Conservation (phyloP, 1,140 invertebrate genomes). For the Bombus superbus region DNA sequence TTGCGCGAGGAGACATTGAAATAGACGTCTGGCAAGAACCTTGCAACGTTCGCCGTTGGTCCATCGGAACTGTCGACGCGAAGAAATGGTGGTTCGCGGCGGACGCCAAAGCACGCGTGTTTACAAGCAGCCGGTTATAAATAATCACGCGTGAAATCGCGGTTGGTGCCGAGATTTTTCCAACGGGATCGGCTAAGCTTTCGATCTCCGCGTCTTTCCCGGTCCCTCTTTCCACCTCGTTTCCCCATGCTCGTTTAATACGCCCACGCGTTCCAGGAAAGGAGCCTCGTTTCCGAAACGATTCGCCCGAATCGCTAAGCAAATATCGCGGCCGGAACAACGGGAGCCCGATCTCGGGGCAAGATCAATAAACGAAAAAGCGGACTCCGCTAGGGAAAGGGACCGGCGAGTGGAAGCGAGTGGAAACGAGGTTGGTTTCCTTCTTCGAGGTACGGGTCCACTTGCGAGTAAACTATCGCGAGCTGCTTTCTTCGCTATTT, state of each 20-base stretch:
- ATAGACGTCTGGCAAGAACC: neutral
- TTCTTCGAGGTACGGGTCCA: neutral
- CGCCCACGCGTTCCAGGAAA: neutral
- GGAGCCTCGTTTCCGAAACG: neutral
- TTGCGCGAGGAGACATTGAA: neutral
- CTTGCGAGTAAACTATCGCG: too few species aligned
- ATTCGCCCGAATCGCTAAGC: neutral
- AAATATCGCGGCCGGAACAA: conserved; percentile 7
- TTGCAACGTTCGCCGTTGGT: neutral
- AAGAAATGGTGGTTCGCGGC: conserved; percentile 15
- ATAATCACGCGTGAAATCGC: conserved; percentile 12
- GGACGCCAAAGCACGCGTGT: neutral
- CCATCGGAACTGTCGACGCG: conserved; percentile 5
- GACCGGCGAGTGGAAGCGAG: too few species aligned
- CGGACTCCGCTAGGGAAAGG: neutral
- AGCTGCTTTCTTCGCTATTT: too few species aligned
- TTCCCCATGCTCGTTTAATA: neutral
- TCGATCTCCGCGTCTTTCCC: neutral
- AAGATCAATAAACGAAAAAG: conserved; percentile 6
- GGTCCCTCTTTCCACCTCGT: too few species aligned
- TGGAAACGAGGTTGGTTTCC: neutral
- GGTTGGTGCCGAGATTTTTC: neutral
- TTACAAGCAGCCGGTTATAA: conserved; percentile 35
- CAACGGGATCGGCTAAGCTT: neutral
- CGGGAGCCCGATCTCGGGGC: neutral